Evolutionary conservation across 2,888 invertebrate species (phyloP).

Genomic region (Eulithis prunata): DNA sequence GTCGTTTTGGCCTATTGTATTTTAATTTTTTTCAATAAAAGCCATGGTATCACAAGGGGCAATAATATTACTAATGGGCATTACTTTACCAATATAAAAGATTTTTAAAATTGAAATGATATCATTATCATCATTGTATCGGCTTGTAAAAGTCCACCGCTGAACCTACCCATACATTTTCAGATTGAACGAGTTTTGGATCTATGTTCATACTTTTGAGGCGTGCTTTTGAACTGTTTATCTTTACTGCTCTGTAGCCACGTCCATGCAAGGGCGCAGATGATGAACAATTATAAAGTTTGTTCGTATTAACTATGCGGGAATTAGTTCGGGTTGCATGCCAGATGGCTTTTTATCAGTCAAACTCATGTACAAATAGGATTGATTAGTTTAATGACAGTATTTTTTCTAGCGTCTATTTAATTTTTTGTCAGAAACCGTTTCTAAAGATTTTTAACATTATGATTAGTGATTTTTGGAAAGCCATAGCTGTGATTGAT

Average conservation of each 20-base stretch:
- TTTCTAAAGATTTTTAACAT: too few relatives aligned
- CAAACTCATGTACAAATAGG: conserved; percentile 21
- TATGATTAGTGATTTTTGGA: too few relatives aligned
- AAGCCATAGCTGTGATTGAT: too few relatives aligned
- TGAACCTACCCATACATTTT: too few relatives aligned
- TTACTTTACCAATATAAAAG: too few relatives aligned
- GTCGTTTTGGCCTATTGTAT: background rate
- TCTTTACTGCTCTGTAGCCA: conserved; percentile 54
- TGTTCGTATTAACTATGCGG: conserved; percentile 77
- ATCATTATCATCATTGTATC: too few relatives aligned
- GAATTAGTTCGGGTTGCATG: conserved; percentile 71
- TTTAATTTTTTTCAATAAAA: background rate
- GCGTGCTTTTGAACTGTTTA: background rate
- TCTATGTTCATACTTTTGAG: conserved; percentile 18
- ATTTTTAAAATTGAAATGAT: too few relatives aligned
- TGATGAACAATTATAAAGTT: conserved; percentile 83
- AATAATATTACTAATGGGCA: too few relatives aligned
- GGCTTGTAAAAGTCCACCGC: too few relatives aligned
- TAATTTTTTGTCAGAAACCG: background rate
- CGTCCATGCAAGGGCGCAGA: conserved; percentile 70
- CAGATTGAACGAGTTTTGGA: background rate
- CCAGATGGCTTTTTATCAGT: conserved; percentile 62
- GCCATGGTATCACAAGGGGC: too few relatives aligned
- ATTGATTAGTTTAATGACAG: conserved; percentile 12
- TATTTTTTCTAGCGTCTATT: background rate